Evolutionary conservation across 1,140 invertebrate species (phyloP), one percentile per base, ranked within the genome.

Genomic region (Anoplolepis gracilipes): DNA sequence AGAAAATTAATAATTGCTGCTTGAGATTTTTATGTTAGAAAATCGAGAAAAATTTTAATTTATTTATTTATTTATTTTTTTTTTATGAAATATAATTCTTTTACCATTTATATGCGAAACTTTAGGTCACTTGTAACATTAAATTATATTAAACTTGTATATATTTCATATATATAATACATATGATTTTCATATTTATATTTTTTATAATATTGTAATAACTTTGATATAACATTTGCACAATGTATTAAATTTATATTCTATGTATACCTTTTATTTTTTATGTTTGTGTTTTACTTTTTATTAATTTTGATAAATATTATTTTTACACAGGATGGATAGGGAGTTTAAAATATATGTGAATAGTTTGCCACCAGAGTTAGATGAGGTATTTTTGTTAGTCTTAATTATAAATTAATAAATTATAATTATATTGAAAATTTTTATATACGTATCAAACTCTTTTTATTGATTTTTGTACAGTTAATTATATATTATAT

Each of bases 311-410:
- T 61, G n/a, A 53, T 25, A n/a, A 65, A 65, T 33, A 1, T 33
- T 1, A 22, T 13, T 25, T 42, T 46, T 25, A 49, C 59, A 69
- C 8, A 85, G 75, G 8, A 33, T 13, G 59, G 36, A 77, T 11
- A 2, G 1, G 5, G 87, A 86, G 64, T 92, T 72, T 22, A 91
- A 70, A 5, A 59, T 93, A 22, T 88, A 89, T 33, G 88, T 94
- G 36, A 87, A 19, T 16, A 90, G 92, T 62, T 72, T 94, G 22
- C 93, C 93, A n/a, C 0, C 13, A 5, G 91, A 93, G 42, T 78
- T 94, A 33, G 87, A 92, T n/a, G 64, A 93, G 87, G 93, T 94
- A 91, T 73, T 53, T 19, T 25, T 33, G 22, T 11, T 46, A 28
- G 28, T 62, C 6, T 49, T 67, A 67, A 13, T 77, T 65, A 25